phyloP scores from a whole-genome alignment of 2,113 vertebrate species.

The Panthera tigris region DNA sequence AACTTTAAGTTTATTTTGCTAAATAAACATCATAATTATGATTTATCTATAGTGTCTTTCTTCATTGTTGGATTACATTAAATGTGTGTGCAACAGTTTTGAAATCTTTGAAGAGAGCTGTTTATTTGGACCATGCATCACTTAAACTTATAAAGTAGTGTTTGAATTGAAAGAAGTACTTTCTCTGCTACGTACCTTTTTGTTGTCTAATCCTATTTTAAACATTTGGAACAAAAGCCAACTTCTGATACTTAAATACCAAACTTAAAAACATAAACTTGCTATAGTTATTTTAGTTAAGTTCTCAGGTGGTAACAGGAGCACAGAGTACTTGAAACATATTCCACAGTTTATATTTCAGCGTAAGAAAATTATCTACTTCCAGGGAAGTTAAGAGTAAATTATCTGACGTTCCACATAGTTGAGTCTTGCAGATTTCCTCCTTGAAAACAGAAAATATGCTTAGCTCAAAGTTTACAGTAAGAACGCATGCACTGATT shows the following conservation, averaged over 20 bases:
- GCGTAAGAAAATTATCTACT: neutral
- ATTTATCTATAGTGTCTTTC: slow-evolving; percentile 21
- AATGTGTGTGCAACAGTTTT: neutral
- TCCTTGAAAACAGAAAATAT: slow-evolving; percentile 3
- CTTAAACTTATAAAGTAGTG: slow-evolving; percentile 35
- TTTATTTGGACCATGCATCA: neutral
- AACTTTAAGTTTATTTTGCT: slow-evolving; percentile 82
- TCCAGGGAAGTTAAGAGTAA: neutral
- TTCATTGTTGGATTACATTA: slow-evolving; percentile 9
- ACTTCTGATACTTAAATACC: slow-evolving; percentile 19
- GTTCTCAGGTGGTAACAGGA: neutral
- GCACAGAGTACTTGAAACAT: neutral
- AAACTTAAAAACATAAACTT: neutral
- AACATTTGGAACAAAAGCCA: slow-evolving; percentile 22
- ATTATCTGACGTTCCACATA: neutral
- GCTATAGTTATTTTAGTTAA: neutral
- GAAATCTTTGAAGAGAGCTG: slow-evolving; percentile 27
- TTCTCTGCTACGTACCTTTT: slow-evolving; percentile 18
- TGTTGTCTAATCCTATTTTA: slow-evolving; percentile 40
- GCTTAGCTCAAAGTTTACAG: neutral
- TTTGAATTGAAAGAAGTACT: slow-evolving; percentile 22
- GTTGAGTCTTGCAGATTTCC: neutral
- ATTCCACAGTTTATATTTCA: neutral
- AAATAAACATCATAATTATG: slow-evolving; percentile 85
- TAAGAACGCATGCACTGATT: neutral